Percentiles rank a stretch among this genome's conserved stretches.
These are phyloP conservation scores for Spisula subtruncata DNA, from an alignment of 2,888 invertebrate species.

Conservation along the genomic window DNA sequence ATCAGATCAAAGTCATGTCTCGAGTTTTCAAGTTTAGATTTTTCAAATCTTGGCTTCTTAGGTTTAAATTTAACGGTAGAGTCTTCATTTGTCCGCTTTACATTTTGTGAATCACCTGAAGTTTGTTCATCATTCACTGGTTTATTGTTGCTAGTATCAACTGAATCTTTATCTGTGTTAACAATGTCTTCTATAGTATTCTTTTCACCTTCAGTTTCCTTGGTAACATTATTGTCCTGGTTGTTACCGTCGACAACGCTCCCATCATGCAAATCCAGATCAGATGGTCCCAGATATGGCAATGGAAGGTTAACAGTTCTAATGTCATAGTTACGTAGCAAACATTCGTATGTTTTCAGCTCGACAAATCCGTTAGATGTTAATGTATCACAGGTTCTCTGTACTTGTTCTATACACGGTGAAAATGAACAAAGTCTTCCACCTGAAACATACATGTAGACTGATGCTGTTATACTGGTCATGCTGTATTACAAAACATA, in stretches of 20 bases:
- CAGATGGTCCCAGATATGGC: conserved; percentile 74
- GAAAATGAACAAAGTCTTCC: conserved; percentile 99
- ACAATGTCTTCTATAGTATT: neutral
- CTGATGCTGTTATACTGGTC: too few relatives aligned
- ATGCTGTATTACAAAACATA: too few relatives aligned
- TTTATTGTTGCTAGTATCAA: neutral
- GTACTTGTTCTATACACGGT: conserved; percentile 99
- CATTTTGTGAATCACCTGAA: neutral
- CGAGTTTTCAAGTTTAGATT: conserved; percentile 28
- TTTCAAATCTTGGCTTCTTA: conserved; percentile 23
- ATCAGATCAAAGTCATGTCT: conserved; percentile 79
- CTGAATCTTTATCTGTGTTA: neutral
- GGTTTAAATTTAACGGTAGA: neutral
- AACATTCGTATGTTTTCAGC: conserved; percentile 94
- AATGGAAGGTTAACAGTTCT: conserved; percentile 81
- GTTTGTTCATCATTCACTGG: neutral
- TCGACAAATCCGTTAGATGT: conserved; percentile 93
- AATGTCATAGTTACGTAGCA: conserved; percentile 84
- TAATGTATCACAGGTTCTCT: conserved; percentile 93
- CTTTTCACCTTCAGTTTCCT: neutral
- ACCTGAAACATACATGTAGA: conserved; percentile 89
- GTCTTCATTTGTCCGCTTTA: conserved; percentile 8
- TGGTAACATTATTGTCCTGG: conserved; percentile 88
- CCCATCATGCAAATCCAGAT: neutral
- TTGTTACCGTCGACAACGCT: neutral